Evolutionary conservation across 2,888 invertebrate species (phyloP).

Genomic region (Phanerotoma sp.): DNA sequence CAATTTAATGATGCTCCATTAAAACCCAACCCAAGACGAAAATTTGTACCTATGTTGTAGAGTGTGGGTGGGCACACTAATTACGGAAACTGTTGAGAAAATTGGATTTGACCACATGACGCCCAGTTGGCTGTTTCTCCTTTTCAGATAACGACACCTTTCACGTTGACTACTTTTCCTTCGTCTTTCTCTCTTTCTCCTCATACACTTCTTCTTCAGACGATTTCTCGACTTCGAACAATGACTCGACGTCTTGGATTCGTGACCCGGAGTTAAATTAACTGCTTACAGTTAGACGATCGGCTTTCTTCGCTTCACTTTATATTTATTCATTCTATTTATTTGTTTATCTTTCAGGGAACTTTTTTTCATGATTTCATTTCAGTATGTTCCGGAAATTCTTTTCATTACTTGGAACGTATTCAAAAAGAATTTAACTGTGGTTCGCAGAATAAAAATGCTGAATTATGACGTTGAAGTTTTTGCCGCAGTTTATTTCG

Average conservation of each 20-base stretch:
- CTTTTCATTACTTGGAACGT: too few species aligned
- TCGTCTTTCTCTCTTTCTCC: neutral
- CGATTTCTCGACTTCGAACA: slow-evolving; percentile 1
- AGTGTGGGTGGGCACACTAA: neutral
- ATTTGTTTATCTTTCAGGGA: too few species aligned
- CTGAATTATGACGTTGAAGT: too few species aligned
- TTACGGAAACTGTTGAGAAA: slow-evolving; percentile 6
- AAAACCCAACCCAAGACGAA: neutral
- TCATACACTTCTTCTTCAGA: neutral
- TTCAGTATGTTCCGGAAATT: too few species aligned
- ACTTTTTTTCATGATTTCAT: too few species aligned
- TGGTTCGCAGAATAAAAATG: too few species aligned
- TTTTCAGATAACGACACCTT: too few species aligned
- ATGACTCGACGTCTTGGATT: slow-evolving; percentile 5
- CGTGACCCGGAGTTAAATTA: slow-evolving; percentile 15
- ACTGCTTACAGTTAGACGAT: slow-evolving; percentile 7
- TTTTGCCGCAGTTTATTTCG: too few species aligned
- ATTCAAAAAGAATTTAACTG: too few species aligned
- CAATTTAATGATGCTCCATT: slow-evolving; percentile 9
- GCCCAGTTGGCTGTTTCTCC: neutral
- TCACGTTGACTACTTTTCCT: too few species aligned
- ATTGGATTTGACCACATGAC: slow-evolving; percentile 2
- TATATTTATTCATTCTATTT: too few species aligned
- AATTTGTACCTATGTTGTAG: slow-evolving; percentile 6
- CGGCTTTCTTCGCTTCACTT: too few species aligned